Percentiles rank a stretch among this genome's conserved stretches.
phyloP scores from a whole-genome alignment of 2,113 vertebrate genomes.

The Atrichornis clamosus region DNA sequence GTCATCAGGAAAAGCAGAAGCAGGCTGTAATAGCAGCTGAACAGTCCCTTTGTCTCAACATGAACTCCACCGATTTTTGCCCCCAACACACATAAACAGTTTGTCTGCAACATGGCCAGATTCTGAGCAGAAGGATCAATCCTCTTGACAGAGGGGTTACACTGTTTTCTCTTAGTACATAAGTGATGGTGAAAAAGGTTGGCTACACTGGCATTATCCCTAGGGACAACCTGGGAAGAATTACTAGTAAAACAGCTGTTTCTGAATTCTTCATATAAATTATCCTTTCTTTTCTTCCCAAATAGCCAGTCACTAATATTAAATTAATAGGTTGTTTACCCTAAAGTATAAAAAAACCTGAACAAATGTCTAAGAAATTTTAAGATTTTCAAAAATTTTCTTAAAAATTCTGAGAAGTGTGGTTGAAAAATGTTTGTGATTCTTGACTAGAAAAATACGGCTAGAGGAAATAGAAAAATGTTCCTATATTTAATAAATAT shows the following conservation, averaged over 20 bases:
- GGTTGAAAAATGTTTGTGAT: neutral
- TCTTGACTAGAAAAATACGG: neutral
- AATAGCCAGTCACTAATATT: neutral
- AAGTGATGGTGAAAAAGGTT: neutral
- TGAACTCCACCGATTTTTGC: neutral
- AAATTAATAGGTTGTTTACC: neutral
- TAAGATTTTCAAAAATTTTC: neutral
- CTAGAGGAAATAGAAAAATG: neutral
- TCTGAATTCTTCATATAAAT: neutral
- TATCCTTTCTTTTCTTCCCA: neutral
- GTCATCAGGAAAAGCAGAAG: neutral
- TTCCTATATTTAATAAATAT: neutral
- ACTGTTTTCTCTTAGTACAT: neutral
- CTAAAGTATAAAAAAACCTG: rapidly evolving
- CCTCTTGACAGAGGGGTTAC: neutral
- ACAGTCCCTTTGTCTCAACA: neutral
- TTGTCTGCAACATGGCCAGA: neutral
- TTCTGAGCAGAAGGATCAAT: neutral
- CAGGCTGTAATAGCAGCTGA: neutral
- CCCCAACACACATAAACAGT: neutral
- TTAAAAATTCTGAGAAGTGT: neutral
- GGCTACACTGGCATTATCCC: neutral
- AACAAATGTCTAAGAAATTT: neutral
- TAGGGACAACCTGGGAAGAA: neutral
- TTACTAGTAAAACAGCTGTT: neutral